Base-by-base conservation (phyloP, 2,113 vertebrate species). In the Diglossa brunneiventris region DNA sequence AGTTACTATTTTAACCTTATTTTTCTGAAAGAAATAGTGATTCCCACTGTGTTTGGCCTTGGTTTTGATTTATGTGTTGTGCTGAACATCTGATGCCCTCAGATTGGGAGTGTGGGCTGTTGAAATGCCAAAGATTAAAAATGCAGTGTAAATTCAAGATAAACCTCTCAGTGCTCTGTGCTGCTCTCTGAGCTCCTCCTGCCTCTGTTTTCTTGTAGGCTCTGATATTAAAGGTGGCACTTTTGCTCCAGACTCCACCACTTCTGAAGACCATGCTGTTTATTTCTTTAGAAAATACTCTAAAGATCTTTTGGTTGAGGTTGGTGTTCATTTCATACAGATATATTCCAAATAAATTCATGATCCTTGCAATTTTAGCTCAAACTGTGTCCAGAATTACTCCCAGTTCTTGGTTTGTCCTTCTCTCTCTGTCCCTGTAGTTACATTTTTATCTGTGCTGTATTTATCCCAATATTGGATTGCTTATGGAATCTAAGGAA, bases 241-340 rank as follows among this genome's bases (percentile, higher is more conserved):
- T 94, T 95, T 98, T 62, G 97, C 98, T 75, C 97, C 98, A 18
- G 98, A 99, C 77, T 97, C 98, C 50, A 90, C 90, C 50, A 97
- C 98, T 49, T 92, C 97, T 4, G 98, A 99, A 97, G 99, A 99
- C 47, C 99, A 98, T 19, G 97, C 97, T 41, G 78, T 92, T 9
- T 98, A 98, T 96, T 99, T 99, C 97, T 99, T 99, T 97, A 98
- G 97, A 87, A 99, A 98, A 92, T 99, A 99, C 82, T 99, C 99
- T 41, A 99, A 98, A 97, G 98, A 99, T 92, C 98, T 98, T 59
- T 95, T 99, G 75, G 98, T 99, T 88, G 98, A 99, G 98, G 99
- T 99, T 97, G 84, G 97, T 85, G 10, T 77, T 58, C 33, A 15
- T 85, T 93, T 31, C 82, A 27, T 30, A 22, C 52, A 59, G 75